Percentiles rank a stretch among this genome's conserved stretches.
These are phyloP conservation scores for Apolygus lucorum DNA, from an alignment of 1,140 invertebrate genomes.

Conservation along the genomic window DNA sequence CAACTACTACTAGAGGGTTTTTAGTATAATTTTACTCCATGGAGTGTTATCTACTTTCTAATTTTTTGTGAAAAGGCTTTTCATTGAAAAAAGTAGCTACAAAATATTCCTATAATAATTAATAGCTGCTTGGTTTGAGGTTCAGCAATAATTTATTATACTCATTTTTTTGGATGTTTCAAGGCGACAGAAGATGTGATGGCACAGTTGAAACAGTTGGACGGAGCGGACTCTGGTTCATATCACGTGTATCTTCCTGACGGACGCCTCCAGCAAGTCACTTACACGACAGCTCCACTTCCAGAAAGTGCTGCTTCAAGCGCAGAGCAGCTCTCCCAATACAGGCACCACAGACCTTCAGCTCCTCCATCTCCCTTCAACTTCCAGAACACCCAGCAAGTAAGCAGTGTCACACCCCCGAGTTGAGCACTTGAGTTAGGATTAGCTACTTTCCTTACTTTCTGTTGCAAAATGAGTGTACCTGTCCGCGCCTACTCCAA, in stretches of 20 bases:
- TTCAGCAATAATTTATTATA: too few species aligned
- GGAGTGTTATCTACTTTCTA: too few species aligned
- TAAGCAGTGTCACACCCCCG: background rate
- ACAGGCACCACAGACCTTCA: slow-evolving; percentile 7
- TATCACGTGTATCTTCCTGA: slow-evolving; percentile 67
- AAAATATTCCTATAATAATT: too few species aligned
- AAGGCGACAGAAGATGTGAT: slow-evolving; percentile 11
- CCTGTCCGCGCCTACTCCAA: background rate
- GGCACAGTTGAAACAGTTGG: slow-evolving; percentile 17
- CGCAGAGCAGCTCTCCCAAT: background rate
- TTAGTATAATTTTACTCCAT: too few species aligned
- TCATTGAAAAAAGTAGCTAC: too few species aligned
- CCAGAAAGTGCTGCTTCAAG: background rate
- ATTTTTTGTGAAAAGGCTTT: too few species aligned
- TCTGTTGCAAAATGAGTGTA: background rate
- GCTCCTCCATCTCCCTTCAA: background rate
- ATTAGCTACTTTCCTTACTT: background rate
- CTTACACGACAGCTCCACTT: slow-evolving; percentile 37
- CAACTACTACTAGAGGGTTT: too few species aligned
- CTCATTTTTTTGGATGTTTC: too few species aligned
- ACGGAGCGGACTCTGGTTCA: slow-evolving; percentile 44
- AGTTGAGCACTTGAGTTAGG: background rate
- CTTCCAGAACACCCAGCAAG: background rate
- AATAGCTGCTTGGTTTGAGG: too few species aligned
- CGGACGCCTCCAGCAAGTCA: slow-evolving; percentile 56